Base-by-base conservation (phyloP, 2,113 vertebrate genomes). In the Cercopithecus mona region DNA sequence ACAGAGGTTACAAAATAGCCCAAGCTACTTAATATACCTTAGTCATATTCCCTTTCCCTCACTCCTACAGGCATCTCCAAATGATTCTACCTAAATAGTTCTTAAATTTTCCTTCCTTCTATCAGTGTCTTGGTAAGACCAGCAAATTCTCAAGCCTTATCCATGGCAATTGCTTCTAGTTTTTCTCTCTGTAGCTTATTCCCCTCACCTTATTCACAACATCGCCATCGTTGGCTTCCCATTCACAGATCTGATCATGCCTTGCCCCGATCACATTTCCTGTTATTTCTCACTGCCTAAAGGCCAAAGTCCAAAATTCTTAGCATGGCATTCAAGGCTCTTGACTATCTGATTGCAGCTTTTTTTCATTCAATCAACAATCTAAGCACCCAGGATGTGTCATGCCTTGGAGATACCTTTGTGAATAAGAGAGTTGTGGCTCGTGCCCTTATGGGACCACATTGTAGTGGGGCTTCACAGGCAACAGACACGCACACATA, bases 311-410 rank as follows among this genome's bases (percentile, higher is more conserved):
- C 55, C n/a, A 25, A 11, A 43, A 3, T 87, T 75, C 38, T 55
- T 83, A 90, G 52, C 61, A 57, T 79, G 22, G 55, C 68, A 55
- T 72, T 48, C 82, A 72, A 82, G 48, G 66, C 12, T 88, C 43
- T 76, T 38, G 30, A 38, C 25, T 32, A 91, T 57, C 72, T 57
- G 40, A 12, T 79, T 94, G 50, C 32, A 75, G 14, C 10, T 23
- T 96, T 25, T 27, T 50, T 70, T 95, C 59, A 88, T 94, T 85
- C 11, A 76, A 48, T 82, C 35, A 91, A 61, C 35, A 85, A 90
- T 66, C 40, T 25, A 75, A 85, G 14, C 3, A 12, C 27, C 3
- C 12, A 43, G 12, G 11, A 1, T 27, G 7, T 82, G 35, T 68
- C 17, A 79, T 45, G 40, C 52, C 59, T 90, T 78, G 16, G 38